phyloP scores from a whole-genome alignment of 37 sponge, comb jelly and placozoan species.

The Chondrilla cf. caribensis region DNA sequence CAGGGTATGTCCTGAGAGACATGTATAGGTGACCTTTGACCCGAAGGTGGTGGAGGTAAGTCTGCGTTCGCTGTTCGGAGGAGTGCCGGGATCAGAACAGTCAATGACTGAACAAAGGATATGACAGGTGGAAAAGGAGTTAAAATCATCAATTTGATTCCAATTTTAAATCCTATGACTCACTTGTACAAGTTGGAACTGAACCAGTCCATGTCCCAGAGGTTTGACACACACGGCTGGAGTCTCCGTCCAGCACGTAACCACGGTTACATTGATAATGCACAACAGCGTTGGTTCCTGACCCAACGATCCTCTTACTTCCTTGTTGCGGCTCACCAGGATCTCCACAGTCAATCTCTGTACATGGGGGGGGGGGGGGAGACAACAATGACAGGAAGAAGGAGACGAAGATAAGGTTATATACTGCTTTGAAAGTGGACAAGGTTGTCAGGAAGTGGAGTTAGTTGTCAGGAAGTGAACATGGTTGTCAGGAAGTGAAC shows the following conservation, averaged over 20 bases:
- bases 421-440: no score
- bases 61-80: slow-evolving; percentile 9
- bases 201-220: slow-evolving; percentile 14
- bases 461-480: no score
- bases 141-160: no score
- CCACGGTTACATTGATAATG: slow-evolving; percentile 20
- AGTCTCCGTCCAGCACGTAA: slow-evolving; percentile 17
- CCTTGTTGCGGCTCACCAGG: slow-evolving; percentile 15
- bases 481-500: no score
- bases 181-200: slow-evolving; percentile 21
- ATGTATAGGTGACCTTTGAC: slow-evolving; percentile 29
- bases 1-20: slow-evolving; percentile 32
- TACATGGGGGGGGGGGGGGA: no score
- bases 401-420: background rate
- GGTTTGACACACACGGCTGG: slow-evolving; percentile 18
- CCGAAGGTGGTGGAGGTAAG: slow-evolving; percentile 18
- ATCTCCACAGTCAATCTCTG: slow-evolving; percentile 25
- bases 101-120: background rate
- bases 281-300: background rate
- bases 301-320: background rate
- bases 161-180: background rate
- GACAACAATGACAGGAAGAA: no score
- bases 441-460: no score
- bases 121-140: no score
- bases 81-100: slow-evolving; percentile 51